Evolutionary conservation across 2,888 invertebrate species (phyloP).

Genomic region (Seladonia tumulorum): DNA sequence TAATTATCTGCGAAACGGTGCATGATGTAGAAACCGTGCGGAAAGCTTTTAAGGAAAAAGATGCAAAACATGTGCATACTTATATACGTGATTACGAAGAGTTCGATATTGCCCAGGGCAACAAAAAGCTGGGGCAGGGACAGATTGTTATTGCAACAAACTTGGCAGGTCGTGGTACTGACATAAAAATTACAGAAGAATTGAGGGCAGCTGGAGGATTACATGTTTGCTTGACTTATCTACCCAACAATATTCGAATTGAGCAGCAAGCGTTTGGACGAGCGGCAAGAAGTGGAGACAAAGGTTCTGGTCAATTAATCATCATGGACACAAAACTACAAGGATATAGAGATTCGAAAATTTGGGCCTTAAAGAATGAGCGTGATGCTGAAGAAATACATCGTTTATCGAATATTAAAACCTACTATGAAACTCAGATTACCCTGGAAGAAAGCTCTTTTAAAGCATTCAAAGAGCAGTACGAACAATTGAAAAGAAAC

Average conservation of each 20-base stretch:
- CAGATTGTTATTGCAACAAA: conserved; percentile 81
- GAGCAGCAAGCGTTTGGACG: conserved; percentile 82
- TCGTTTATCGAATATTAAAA: conserved; percentile 10
- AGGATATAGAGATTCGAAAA: conserved; percentile 14
- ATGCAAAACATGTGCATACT: conserved; percentile 6
- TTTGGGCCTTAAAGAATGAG: conserved; percentile 9
- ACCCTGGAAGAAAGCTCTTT: conserved; percentile 17
- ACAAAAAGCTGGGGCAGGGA: conserved; percentile 61
- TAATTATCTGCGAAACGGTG: conserved; percentile 69
- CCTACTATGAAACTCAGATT: conserved; percentile 21
- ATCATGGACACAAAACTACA: not conserved
- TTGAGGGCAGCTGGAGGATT: conserved; percentile 78
- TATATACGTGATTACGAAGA: conserved; percentile 21
- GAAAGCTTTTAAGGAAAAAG: not conserved
- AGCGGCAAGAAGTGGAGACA: conserved; percentile 80
- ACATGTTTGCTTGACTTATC: conserved; percentile 81
- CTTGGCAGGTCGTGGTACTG: conserved; percentile 82
- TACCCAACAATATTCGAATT: conserved; percentile 81
- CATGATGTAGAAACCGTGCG: conserved; percentile 8
- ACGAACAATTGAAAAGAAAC: conserved; percentile 1
- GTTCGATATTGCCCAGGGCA: conserved; percentile 39
- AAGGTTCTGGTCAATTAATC: conserved; percentile 77
- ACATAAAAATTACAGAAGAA: conserved; percentile 75
- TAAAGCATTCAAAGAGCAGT: conserved; percentile 19
- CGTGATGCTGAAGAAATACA: conserved; percentile 19